A percentile compares a stretch with the other conserved stretches of the same genome.
Conservation (phyloP, 1,140 invertebrate species). For the Condylostylus longicornis region DNA sequence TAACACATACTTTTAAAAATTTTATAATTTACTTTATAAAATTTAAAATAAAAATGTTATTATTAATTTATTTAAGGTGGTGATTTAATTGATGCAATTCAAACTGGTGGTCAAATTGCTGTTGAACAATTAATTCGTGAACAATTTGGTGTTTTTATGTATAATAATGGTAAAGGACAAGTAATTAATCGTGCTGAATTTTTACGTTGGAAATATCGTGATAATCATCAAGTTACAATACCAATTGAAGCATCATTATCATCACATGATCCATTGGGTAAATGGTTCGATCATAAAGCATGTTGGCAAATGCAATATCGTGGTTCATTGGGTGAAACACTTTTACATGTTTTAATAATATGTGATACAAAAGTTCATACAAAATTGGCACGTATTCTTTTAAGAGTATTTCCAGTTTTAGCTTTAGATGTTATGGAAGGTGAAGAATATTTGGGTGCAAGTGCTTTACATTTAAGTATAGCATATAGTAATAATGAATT, state of each 20-base stretch:
- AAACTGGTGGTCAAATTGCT: conserved; percentile 56
- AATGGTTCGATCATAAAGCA: conserved; percentile 78
- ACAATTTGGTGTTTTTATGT: conserved; percentile 79
- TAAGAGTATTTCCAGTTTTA: conserved; percentile 82
- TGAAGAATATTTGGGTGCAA: conserved; percentile 91
- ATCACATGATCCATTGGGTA: conserved; percentile 64
- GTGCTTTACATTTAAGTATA: conserved; percentile 88
- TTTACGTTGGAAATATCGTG: conserved; percentile 82
- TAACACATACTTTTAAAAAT: not conserved
- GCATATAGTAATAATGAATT: conserved; percentile 92
- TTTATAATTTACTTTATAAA: not conserved
- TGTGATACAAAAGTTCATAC: conserved; percentile 67
- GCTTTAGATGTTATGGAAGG: conserved; percentile 91
- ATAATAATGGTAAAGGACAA: conserved; percentile 73
- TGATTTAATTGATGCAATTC: conserved; percentile 72
- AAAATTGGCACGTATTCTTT: conserved; percentile 65
- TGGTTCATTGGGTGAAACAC: conserved; percentile 84
- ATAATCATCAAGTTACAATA: conserved; percentile 62
- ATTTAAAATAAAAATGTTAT: not conserved
- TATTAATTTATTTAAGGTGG: conserved; percentile 38
- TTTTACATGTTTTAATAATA: conserved; percentile 88
- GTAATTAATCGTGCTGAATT: conserved; percentile 81
- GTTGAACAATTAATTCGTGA: conserved; percentile 78
- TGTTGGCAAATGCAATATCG: conserved; percentile 96
- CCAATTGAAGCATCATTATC: conserved; percentile 68